Evolutionary conservation across 2,797 vertebrate species (phyloP).

Genomic region (Anomalospiza imberbis): DNA sequence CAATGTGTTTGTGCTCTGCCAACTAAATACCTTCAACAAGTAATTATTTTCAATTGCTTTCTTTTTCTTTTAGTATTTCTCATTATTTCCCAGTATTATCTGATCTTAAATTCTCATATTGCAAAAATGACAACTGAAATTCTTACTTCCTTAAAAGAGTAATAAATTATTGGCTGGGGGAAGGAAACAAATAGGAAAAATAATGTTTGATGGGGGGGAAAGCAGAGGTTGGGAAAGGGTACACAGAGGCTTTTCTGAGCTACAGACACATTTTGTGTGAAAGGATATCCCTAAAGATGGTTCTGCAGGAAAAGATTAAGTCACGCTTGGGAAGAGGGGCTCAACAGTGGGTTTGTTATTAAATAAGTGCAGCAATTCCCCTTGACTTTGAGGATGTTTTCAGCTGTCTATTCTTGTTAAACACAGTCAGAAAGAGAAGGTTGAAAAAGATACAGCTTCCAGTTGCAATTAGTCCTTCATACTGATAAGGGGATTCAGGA

Average conservation of each 20-base stretch:
- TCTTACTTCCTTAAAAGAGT: neutral
- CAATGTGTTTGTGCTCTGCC: neutral
- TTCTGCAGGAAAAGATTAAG: constrained; percentile 32
- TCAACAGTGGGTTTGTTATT: neutral
- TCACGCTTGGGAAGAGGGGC: neutral
- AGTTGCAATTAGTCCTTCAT: neutral
- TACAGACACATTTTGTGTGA: neutral
- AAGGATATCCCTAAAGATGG: constrained; percentile 1
- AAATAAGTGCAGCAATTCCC: neutral
- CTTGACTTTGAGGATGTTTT: neutral
- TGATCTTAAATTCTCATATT: neutral
- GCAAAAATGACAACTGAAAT: neutral
- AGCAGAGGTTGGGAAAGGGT: neutral
- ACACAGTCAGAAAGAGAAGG: neutral
- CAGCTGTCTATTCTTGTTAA: neutral
- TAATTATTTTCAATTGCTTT: neutral
- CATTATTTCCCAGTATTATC: neutral
- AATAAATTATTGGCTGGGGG: neutral
- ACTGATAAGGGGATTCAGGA: neutral
- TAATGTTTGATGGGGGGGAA: rapidly evolving
- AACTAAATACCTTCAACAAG: neutral
- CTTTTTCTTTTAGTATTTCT: neutral
- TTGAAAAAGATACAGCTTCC: neutral
- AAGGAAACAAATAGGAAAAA: neutral
- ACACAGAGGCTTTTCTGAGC: neutral